A percentile compares a stretch with the other conserved stretches of the same genome.
Conservation (phyloP, 1,140 invertebrate genomes). For the Formica selysi region DNA sequence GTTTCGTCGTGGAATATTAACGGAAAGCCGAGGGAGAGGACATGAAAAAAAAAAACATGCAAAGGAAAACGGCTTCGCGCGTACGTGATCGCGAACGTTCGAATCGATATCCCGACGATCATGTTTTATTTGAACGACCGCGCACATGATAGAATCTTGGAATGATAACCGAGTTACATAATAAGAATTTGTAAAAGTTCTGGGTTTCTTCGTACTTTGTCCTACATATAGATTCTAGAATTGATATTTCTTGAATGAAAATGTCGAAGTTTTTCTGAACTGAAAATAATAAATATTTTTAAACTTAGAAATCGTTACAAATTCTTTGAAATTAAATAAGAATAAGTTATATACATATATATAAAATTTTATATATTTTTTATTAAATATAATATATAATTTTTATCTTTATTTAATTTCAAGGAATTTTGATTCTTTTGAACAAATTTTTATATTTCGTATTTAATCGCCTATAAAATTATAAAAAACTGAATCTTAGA, state of each 20-base stretch:
- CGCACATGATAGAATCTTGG: too few relatives aligned
- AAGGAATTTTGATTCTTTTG: too few relatives aligned
- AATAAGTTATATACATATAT: too few relatives aligned
- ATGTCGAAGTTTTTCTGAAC: not conserved
- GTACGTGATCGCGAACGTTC: constrained; percentile 38
- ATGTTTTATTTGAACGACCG: not conserved
- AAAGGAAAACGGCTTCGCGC: constrained; percentile 30
- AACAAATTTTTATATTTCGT: too few relatives aligned
- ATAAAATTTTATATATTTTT: too few relatives aligned
- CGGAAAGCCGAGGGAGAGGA: not conserved
- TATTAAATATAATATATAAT: not conserved
- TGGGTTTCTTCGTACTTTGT: not conserved
- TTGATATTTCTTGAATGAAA: not conserved
- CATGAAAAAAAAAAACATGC: not conserved
- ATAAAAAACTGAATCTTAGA: not conserved
- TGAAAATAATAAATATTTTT: not conserved
- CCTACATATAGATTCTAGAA: not conserved
- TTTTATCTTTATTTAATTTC: not conserved
- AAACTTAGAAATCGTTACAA: not conserved
- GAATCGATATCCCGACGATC: not conserved
- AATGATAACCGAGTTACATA: not conserved
- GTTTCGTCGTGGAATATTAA: constrained; percentile 59
- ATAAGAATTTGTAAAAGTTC: not conserved
- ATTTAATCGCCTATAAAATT: too few relatives aligned
- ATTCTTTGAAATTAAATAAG: too few relatives aligned